phyloP scores from a whole-genome alignment of 2,888 invertebrate species.

The Hyposoter didymator region DNA sequence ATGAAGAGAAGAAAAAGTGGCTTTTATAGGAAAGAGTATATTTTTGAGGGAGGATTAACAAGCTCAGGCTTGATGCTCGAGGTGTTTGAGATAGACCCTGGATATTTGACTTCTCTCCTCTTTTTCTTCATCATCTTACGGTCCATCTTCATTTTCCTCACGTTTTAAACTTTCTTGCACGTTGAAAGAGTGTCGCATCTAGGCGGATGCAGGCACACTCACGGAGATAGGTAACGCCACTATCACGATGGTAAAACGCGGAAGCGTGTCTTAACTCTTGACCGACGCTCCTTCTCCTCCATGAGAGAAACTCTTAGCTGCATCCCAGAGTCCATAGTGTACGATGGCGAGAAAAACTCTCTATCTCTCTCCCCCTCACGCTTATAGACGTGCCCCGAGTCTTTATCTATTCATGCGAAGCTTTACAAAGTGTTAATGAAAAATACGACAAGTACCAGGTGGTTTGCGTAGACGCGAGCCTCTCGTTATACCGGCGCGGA shows the following conservation, averaged over 20 bases:
- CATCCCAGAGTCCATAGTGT: conserved; percentile 26
- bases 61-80: conserved; percentile 29
- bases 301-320: conserved; percentile 33
- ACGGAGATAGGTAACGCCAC: conserved; percentile 52
- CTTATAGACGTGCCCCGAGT: conserved; percentile 69
- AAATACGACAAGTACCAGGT: conserved; percentile 80
- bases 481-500: conserved; percentile 73
- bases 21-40: conserved; percentile 51
- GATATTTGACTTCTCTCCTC: conserved; percentile 50
- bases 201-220: conserved; percentile 47
- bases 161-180: conserved; percentile 34
- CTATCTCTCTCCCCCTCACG: conserved; percentile 58
- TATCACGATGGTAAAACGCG: conserved; percentile 67
- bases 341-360: conserved; percentile 34
- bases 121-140: conserved; percentile 51
- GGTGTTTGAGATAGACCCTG: conserved; percentile 43
- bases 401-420: conserved; percentile 80
- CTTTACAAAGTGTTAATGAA: conserved; percentile 82
- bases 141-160: conserved; percentile 32
- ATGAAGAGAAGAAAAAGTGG: conserved; percentile 14
- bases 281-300: conserved; percentile 47
- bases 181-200: conserved; percentile 60
- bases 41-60: conserved; percentile 44
- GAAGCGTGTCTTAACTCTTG: conserved; percentile 68
- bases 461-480: conserved; percentile 67